Evolutionary conservation across 2,113 vertebrate species (phyloP), one percentile per base, ranked within the genome.

Genomic region (Puma concolor): DNA sequence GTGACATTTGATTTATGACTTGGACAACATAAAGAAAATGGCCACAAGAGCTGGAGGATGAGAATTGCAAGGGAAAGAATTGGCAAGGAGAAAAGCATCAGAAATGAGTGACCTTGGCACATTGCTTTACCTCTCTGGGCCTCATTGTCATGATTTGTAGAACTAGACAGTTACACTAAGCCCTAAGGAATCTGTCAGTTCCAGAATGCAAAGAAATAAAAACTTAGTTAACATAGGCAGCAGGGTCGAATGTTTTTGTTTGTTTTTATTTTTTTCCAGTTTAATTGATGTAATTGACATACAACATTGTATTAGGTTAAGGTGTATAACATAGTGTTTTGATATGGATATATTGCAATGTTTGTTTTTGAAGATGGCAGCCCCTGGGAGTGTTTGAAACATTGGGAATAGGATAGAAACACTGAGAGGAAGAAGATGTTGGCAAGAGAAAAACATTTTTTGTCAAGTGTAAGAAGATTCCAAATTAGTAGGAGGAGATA

Each of bases 331-430:
- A 13, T 72, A 72, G 36, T 57, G 15, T 23, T 41, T 82, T 82
- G 54, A 31, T 54, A n/a, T 36, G 7, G 41, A 6, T 69, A 25
- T 69, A 80, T 52, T 89, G 21, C 10, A 44, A 0, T 84, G 41
- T 64, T 91, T 81, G 31, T 89, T 96, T 95, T 88, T 38, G 57
- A 96, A 93, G 66, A 67, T 64, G 86, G 38, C 23, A 71, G 27
- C 12, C 33, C 21, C 41, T 19, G 14, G 60, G 38, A 9, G 41
- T 91, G 23, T 41, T 88, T 57, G 63, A 94, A 85, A 93, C 66
- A 29, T 85, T 97, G n/a, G 25, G 2, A 88, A 63, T 66, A 86
- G 54, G n/a, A 54, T 50, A 13, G 57, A 41, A 52, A 67, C 21
- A 17, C n/a, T 41, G 66, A 96, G 50, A 91, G 69, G 50, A 63